Conservation (phyloP, 1,140 invertebrate genomes). For the Rhagoletis pomonella region DNA sequence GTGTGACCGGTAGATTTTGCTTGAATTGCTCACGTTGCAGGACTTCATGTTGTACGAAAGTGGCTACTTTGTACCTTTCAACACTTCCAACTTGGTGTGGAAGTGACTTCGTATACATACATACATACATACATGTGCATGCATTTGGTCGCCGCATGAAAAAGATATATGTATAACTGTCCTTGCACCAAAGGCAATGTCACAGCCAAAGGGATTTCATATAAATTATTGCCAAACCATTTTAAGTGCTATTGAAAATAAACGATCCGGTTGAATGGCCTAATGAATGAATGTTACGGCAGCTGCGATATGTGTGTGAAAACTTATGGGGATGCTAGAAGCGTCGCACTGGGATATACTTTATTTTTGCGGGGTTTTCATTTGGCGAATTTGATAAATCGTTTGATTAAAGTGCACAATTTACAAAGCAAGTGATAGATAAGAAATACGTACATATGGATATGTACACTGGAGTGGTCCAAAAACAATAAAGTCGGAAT, state of each 20-base stretch:
- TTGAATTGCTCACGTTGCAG: constrained; percentile 12
- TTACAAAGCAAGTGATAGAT: background rate
- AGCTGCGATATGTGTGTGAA: too few relatives aligned
- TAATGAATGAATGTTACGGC: background rate
- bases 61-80: constrained; percentile 42
- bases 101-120: too few relatives aligned
- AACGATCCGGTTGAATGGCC: background rate
- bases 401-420: background rate
- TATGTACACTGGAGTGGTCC: too few relatives aligned
- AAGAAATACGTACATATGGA: too few relatives aligned
- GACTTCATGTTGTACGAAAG: background rate
- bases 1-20: background rate
- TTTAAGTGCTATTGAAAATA: constrained; percentile 13
- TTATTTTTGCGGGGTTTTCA: background rate
- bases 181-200: background rate
- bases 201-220: constrained; percentile 22
- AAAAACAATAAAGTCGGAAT: too few relatives aligned
- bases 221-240: constrained; percentile 36
- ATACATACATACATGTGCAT: background rate
- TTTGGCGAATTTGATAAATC: background rate
- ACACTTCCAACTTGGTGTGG: background rate
- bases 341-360: background rate
- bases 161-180: background rate
- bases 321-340: too few relatives aligned
- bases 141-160: background rate